phyloP scores from a whole-genome alignment of 2,797 vertebrate species.

The Enoplosus armatus region DNA sequence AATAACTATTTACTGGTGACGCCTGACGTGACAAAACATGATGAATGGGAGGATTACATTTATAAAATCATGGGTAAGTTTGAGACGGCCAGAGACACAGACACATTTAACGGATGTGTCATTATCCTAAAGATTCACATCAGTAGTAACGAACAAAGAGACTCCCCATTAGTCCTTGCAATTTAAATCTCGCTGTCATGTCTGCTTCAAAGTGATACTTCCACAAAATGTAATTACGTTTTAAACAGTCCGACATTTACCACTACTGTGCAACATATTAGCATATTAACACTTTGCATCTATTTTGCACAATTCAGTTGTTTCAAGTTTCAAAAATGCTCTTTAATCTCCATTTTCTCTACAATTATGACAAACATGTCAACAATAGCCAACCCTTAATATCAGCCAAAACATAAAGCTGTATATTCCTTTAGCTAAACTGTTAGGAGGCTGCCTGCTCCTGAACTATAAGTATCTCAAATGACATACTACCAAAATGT shows the following conservation, averaged over 20 bases:
- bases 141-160: not conserved
- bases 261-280: not conserved
- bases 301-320: not conserved
- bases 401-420: not conserved
- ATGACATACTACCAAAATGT: not conserved
- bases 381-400: not conserved
- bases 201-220: not conserved
- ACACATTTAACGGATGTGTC: not conserved
- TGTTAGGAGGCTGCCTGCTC: too few relatives aligned
- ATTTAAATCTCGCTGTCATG: not conserved
- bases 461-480: not conserved
- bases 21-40: not conserved
- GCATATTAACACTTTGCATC: not conserved
- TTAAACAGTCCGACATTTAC: not conserved
- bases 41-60: not conserved
- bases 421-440: not conserved
- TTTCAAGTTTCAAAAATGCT: not conserved
- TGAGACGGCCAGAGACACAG: not conserved
- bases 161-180: not conserved
- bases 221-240: not conserved
- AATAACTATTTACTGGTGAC: not conserved
- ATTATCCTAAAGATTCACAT: not conserved
- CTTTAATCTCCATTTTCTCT: not conserved
- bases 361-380: not conserved
- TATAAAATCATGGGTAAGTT: not conserved